These are phyloP conservation scores for Xanthia icteritia DNA, from an alignment of 2,888 invertebrate species.

Conservation along the genomic window DNA sequence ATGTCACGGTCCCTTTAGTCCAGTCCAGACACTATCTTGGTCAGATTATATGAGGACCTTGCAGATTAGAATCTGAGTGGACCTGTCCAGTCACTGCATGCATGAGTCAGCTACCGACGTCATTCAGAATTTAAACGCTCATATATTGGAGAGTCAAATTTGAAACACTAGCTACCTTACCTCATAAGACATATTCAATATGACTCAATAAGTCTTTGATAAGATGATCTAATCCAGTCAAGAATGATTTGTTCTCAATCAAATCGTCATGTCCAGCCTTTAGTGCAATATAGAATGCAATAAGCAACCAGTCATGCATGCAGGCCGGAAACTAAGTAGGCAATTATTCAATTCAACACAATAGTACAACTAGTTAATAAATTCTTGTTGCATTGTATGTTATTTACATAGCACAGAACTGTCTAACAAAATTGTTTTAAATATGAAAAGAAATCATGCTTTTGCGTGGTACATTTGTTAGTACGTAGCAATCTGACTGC, in stretches of 20 bases:
- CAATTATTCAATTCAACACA: conserved; percentile 56
- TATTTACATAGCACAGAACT: conserved; percentile 15
- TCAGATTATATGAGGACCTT: no score
- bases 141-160: background rate
- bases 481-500: background rate
- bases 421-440: conserved; percentile 4
- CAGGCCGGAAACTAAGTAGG: conserved; percentile 44
- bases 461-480: background rate
- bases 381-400: conserved; percentile 41
- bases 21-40: no score
- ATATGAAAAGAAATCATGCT: background rate
- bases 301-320: conserved; percentile 53
- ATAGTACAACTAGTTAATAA: conserved; percentile 27
- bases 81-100: no score
- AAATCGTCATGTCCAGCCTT: conserved; percentile 43
- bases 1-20: no score
- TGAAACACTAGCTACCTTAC: background rate
- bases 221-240: conserved; percentile 24
- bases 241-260: conserved; percentile 22
- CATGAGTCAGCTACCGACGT: no score
- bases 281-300: conserved; percentile 50
- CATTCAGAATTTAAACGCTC: background rate
- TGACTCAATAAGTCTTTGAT: background rate
- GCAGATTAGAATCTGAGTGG: no score
- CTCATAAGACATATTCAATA: background rate